Conservation (phyloP, 2,797 vertebrate genomes). For the Ctenochaetus hawaiiensis region DNA sequence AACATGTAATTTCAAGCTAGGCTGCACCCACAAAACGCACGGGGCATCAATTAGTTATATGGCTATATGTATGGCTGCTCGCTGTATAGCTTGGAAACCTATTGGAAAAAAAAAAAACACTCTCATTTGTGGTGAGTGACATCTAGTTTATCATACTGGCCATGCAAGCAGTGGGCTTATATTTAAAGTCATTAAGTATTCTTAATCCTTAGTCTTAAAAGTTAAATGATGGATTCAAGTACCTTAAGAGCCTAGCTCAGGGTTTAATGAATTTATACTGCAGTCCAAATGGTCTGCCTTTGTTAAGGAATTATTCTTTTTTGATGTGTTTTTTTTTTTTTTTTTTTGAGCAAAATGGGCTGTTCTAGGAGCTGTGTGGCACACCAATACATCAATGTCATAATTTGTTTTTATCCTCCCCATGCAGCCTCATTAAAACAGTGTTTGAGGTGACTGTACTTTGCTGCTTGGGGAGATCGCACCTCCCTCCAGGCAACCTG, state of each 20-base stretch:
- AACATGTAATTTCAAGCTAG: slow-evolving; percentile 77
- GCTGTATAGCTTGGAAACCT: slow-evolving; percentile 30
- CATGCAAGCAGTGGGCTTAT: slow-evolving; percentile 8
- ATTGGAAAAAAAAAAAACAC: slow-evolving; percentile 24
- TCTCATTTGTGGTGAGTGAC: slow-evolving; percentile 43
- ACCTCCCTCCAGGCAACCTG: slow-evolving; percentile 70
- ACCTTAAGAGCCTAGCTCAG: slow-evolving; percentile 13
- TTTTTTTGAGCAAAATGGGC: slow-evolving; percentile 37
- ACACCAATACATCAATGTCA: slow-evolving; percentile 79
- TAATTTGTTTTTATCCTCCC: slow-evolving; percentile 74
- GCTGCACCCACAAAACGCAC: slow-evolving; percentile 62
- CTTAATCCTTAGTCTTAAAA: slow-evolving; percentile 13
- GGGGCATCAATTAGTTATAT: slow-evolving; percentile 65
- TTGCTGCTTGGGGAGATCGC: slow-evolving; percentile 66
- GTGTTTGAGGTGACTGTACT: slow-evolving; percentile 75
- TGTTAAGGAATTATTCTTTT: slow-evolving; percentile 57
- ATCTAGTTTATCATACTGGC: slow-evolving; percentile 43
- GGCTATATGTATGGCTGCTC: slow-evolving; percentile 31
- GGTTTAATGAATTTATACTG: slow-evolving; percentile 39
- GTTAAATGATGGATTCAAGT: slow-evolving; percentile 36
- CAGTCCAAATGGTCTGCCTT: slow-evolving; percentile 33
- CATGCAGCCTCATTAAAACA: slow-evolving; percentile 78
- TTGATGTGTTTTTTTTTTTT: no score
- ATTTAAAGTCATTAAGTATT: slow-evolving; percentile 21
- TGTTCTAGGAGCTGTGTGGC: slow-evolving; percentile 32